A percentile compares a stretch with the other conserved stretches of the same genome.
These are phyloP conservation scores for Halotydeus destructor DNA, from an alignment of 1,140 invertebrate species.

Conservation along the genomic window DNA sequence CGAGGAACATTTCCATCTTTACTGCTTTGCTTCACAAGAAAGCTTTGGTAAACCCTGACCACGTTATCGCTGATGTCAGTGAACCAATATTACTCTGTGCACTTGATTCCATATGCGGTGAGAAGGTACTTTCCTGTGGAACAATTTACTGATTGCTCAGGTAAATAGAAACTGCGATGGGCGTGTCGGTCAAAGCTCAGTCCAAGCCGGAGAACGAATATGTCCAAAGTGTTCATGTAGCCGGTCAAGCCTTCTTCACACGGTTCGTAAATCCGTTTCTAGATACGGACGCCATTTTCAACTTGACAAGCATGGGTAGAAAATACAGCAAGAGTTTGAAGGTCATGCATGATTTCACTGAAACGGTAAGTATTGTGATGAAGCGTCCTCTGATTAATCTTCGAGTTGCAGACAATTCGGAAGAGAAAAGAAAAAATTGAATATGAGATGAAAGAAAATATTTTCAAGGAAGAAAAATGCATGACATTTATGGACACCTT, in stretches of 20 bases:
- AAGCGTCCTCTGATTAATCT: no score
- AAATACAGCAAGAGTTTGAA: constrained; percentile 4
- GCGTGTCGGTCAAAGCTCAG: constrained; percentile 43
- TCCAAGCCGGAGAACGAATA: constrained; percentile 43
- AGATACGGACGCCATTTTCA: not conserved
- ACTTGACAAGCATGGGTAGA: not conserved
- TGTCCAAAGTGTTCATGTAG: constrained; percentile 33
- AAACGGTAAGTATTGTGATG: constrained; percentile 2
- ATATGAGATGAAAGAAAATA: constrained; percentile 13
- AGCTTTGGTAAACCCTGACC: no score
- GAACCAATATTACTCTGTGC: no score
- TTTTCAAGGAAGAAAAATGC: constrained; percentile 26
- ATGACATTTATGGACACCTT: constrained; percentile 27
- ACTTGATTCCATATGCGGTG: constrained; percentile 35
- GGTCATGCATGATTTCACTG: constrained; percentile 8
- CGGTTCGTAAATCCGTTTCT: not conserved
- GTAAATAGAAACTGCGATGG: constrained; percentile 70
- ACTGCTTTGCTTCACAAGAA: no score
- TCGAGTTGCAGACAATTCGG: constrained; percentile 15
- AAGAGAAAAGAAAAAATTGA: constrained; percentile 21
- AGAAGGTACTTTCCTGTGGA: no score
- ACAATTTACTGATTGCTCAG: no score
- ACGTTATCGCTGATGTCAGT: no score
- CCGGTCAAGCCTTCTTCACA: not conserved
- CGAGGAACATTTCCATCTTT: constrained; percentile 28